A percentile compares a stretch with the other conserved stretches of the same genome.
Conservation (phyloP, 2,797 vertebrate genomes). For the Zalophus californianus region DNA sequence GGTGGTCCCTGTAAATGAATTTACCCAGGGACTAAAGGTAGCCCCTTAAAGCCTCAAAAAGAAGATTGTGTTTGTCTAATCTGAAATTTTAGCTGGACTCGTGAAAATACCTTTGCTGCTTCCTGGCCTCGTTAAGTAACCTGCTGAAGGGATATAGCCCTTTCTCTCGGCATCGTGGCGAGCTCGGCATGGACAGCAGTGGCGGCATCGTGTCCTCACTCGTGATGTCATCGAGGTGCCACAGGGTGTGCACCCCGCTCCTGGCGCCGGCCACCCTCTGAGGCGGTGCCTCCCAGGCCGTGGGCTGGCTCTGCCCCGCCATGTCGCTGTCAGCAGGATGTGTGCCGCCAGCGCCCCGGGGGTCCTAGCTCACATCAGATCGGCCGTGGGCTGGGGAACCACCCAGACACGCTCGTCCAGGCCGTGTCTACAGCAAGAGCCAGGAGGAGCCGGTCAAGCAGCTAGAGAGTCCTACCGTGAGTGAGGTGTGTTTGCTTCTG, state of each 20-base stretch:
- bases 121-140: rapidly evolving
- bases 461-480: background rate
- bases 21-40: background rate
- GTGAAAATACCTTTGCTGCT: background rate
- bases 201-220: background rate
- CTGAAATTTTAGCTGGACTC: background rate
- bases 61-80: background rate
- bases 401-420: rapidly evolving
- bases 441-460: background rate
- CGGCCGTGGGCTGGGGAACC: background rate
- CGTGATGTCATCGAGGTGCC: background rate
- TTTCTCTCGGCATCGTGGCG: rapidly evolving
- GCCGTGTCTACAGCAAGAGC: background rate
- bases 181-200: rapidly evolving
- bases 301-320: rapidly evolving
- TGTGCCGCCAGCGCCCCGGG: background rate
- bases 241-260: rapidly evolving
- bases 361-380: rapidly evolving
- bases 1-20: background rate
- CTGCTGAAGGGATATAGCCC: rapidly evolving
- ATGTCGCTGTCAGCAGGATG: background rate
- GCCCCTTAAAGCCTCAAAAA: background rate
- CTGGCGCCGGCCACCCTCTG: rapidly evolving
- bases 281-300: background rate
- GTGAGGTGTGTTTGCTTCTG: rapidly evolving